Evolutionary conservation across 2,113 vertebrate genomes (phyloP), one percentile per base, ranked within the genome.

Genomic region (Colossoma macropomum): DNA sequence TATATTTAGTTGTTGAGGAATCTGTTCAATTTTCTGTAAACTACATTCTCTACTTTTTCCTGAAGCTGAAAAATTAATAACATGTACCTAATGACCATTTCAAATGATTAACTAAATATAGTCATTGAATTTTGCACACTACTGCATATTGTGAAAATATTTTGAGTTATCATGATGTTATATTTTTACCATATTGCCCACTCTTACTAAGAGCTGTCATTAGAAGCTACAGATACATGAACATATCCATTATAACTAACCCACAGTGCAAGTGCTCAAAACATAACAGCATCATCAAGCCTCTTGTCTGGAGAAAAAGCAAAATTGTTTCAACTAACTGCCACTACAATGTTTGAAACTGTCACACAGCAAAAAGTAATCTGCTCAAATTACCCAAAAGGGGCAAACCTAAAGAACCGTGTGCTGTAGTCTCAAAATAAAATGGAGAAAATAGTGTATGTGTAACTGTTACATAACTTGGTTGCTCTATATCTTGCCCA

Each of bases 381-480:
- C 66, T 28, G 25, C 23, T 63, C 74, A 74, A n/a, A 73, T 41
- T n/a, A 72, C 70, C 69, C 17, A 25, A 73, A 63, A 27, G 21
- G 19, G 3, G 45, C 13, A 32, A 1, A 45, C 4, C 41, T 45
- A 9, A 45, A 45, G 41, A 9, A 11, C 41, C 10, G 41, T 45
- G 1, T 45, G 41, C 41, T 45, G 9, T 11, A 45, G 41, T 1
- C 41, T 13, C 38, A 59, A 41, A 25, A 16, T 54, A 56, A 79
- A 69, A 41, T 34, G 27, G 9, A 30, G 17, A 15, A 17, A 45
- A 13, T 30, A 8, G 11, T 27, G 30, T 27, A 75, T 45, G 16
- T 75, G 28, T 54, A 16, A n/a, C 54, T 48, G 11, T 71, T 71
- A 25, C 21, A n/a, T 71, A 45, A 71, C 66, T 21, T 21, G 9